These are phyloP conservation scores for Drosophila arizonae DNA, from an alignment of 1,140 invertebrate genomes.

Conservation along the genomic window DNA sequence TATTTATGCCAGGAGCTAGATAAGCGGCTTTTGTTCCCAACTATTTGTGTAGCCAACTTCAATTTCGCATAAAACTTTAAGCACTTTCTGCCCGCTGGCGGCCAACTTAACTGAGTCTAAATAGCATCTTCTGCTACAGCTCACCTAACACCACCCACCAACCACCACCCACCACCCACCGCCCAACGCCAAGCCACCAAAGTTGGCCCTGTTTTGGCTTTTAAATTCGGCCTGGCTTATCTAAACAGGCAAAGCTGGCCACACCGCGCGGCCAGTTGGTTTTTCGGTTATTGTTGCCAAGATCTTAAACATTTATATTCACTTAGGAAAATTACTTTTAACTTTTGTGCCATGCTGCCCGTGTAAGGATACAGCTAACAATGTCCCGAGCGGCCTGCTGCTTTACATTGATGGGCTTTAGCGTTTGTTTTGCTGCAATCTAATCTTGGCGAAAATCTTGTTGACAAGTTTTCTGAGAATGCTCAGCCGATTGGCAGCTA, in stretches of 20 bases:
- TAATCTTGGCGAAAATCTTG: slow-evolving; percentile 52
- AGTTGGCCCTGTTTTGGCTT: slow-evolving; percentile 47
- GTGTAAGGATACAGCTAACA: slow-evolving; percentile 62
- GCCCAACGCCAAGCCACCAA: not conserved
- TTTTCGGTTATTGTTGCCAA: slow-evolving; percentile 30
- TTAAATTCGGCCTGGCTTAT: slow-evolving; percentile 59
- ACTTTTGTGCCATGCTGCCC: slow-evolving; percentile 70
- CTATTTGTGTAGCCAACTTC: slow-evolving; percentile 65
- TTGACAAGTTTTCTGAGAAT: slow-evolving; percentile 60
- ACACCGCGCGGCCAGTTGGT: not conserved
- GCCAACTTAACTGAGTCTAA: slow-evolving; percentile 31
- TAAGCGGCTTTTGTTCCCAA: slow-evolving; percentile 5
- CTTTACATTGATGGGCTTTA: slow-evolving; percentile 45
- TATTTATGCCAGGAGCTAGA: slow-evolving; percentile 38
- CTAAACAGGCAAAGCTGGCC: slow-evolving; percentile 38
- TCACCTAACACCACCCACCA: no score
- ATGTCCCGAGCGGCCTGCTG: slow-evolving; percentile 34
- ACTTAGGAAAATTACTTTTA: slow-evolving; percentile 80
- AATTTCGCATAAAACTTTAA: slow-evolving; percentile 78
- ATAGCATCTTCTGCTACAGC: not conserved
- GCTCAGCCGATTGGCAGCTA: slow-evolving; percentile 27
- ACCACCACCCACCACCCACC: no score
- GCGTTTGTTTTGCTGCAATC: slow-evolving; percentile 67
- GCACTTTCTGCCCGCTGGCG: slow-evolving; percentile 64
- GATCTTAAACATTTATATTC: slow-evolving; percentile 80